Base-by-base conservation (phyloP, 2,113 vertebrate species). In the Silurus asotus region DNA sequence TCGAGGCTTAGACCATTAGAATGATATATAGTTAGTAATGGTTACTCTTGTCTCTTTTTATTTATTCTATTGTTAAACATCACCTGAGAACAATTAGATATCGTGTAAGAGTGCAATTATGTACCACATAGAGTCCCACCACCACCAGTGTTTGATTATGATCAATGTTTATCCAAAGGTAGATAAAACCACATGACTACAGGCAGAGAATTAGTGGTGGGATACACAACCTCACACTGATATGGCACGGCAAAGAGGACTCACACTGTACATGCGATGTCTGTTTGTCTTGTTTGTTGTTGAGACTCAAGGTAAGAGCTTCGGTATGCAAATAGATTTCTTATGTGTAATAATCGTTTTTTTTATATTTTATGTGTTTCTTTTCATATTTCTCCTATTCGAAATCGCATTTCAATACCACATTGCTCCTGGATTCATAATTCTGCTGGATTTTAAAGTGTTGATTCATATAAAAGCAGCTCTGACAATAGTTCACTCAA, bases 191-290 rank as follows among this genome's bases (percentile, higher is more conserved):
- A 37, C 37, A 37, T 1, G 37, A 37, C 37, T 25, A 80, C 45
- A 48, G 45, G 74, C 69, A 49, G 82, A 25, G 51, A 70, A 72
- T 48, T 17, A 48, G 37, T 48, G 1, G 37, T 19, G 48, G 37
- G 8, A 20, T 9, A 19, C 17, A 48, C 69, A 19, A 48, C 37
- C 37, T 72, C 15, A 72, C 17, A 48, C 37, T 72, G 69, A 19
- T 45, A 72, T 72, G 69, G 69, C 69, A 48, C 17, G 48, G 69
- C 72, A 82, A 83, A 28, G 23, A 55, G n/a, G 13, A 55, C n/a
- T 58, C n/a, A 25, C 14, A n/a, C n/a, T 25, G 11, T 11, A 53
- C 74, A 76, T n/a, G 49, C 20, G 72, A 76, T 58, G 75, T 6
- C 5, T 78, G n/a, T 56, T 58, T 78, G 6, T 58, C 76, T 56